Evolutionary conservation across 2,113 vertebrate species (phyloP), one percentile per base, ranked within the genome.

Genomic region (Neolamprologus toae): DNA sequence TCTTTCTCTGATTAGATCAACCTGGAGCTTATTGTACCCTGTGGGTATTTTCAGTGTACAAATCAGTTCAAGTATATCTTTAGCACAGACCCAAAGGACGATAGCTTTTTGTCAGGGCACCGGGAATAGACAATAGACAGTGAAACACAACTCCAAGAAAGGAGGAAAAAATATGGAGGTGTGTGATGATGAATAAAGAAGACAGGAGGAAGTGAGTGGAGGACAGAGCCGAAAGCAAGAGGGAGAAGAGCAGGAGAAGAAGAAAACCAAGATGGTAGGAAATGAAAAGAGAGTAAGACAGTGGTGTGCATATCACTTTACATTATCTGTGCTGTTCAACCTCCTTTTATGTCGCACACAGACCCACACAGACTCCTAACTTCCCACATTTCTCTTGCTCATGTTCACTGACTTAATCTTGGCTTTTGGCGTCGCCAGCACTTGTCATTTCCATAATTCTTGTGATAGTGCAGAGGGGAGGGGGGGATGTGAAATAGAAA

Each of bases 371-470:
- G 1, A 42, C 80, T 45, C 11, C 42, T n/a, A 49, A 78, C 73
- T 49, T n/a, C 45, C 45, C 26, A 28, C 82, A 40, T 53, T 37
- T 13, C 40, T 86, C 59, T 7, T 9, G 12, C 71, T 73, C 21
- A 2, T 86, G 76, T 57, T 86, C 86, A 35, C 68, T 54, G 51
- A 81, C 78, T 80, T 88, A 88, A 88, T 90, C 83, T 82, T 33
- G 40, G 55, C 82, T 78, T 57, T 80, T 81, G 81, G 81, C 23
- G 2, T 59, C 7, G 80, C 21, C 53, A 2, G 8, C 8, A 9
- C 33, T 55, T 11, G n/a, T 66, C 83, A 91, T 90, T 92, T 83
- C 83, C 92, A 90, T 92, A 91, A 90, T 83, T 86, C 81, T 73
- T 47, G 54, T 61, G 87, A 89, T 87, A 76, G 71, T 31, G 76